phyloP scores from a whole-genome alignment of 2,113 vertebrate species.

The Pungitius pungitius region DNA sequence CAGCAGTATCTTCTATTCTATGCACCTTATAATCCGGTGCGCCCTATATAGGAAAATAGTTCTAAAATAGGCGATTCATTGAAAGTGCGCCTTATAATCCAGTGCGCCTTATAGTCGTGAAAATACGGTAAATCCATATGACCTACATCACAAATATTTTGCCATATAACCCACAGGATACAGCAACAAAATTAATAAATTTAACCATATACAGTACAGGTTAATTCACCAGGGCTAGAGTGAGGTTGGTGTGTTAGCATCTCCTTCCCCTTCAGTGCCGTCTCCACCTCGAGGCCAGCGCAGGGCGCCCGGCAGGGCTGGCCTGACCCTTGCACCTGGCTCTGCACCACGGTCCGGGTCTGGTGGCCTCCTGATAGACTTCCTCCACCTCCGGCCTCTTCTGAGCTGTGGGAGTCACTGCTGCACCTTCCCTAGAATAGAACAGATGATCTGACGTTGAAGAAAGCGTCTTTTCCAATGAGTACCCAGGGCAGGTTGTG shows the following conservation, averaged over 20 bases:
- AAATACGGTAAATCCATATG: not conserved
- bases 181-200: not conserved
- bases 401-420: constrained; percentile 73
- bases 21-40: too few species aligned
- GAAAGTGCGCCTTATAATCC: too few species aligned
- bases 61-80: too few species aligned
- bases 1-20: too few species aligned
- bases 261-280: constrained; percentile 54
- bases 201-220: not conserved
- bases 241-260: constrained; percentile 61
- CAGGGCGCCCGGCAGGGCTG: constrained; percentile 42
- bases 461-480: not conserved
- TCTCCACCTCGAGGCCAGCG: constrained; percentile 53
- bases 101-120: too few species aligned
- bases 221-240: constrained; percentile 67
- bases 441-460: constrained; percentile 22
- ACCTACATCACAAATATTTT: not conserved
- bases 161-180: not conserved
- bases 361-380: constrained; percentile 36
- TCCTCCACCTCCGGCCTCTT: constrained; percentile 61
- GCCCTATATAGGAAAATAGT: too few species aligned
- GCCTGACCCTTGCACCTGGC: constrained; percentile 53
- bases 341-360: constrained; percentile 58
- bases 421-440: constrained; percentile 60
- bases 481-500: not conserved